phyloP scores from a whole-genome alignment of 2,888 invertebrate genomes.

The Eurois occulta region DNA sequence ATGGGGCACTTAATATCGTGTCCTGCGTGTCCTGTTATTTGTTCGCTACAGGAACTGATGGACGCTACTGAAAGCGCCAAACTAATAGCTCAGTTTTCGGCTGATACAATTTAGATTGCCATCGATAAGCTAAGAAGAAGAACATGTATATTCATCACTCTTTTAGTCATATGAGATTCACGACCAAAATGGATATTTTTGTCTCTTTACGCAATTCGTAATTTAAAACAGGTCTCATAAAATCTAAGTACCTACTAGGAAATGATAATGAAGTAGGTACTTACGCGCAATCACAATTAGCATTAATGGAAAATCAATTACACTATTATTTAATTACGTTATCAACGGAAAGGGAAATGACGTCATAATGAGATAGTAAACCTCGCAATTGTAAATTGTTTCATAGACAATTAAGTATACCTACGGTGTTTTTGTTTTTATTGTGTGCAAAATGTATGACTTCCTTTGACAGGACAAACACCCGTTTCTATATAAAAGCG shows the following conservation, averaged over 20 bases:
- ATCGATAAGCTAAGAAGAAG: too few relatives aligned
- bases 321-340: conserved; percentile 19
- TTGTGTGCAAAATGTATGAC: background rate
- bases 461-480: too few relatives aligned
- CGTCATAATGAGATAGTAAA: conserved; percentile 19
- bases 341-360: conserved; percentile 54
- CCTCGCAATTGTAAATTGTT: conserved; percentile 3
- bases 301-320: conserved; percentile 16
- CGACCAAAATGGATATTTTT: background rate
- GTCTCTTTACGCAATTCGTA: background rate
- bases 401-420: conserved; percentile 16
- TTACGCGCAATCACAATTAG: conserved; percentile 5
- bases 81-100: too few relatives aligned
- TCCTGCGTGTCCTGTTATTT: too few relatives aligned
- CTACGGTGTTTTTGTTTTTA: conserved; percentile 1
- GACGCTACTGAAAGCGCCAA: too few relatives aligned
- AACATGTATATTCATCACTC: too few relatives aligned
- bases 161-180: background rate
- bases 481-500: too few relatives aligned
- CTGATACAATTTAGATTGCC: too few relatives aligned
- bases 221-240: background rate
- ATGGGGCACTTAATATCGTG: too few relatives aligned
- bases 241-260: background rate
- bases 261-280: background rate
- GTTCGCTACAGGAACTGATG: too few relatives aligned